A percentile compares a stretch with the other conserved stretches of the same genome.
phyloP scores from a whole-genome alignment of 2,113 vertebrate genomes.

The Hymenochirus boettgeri region DNA sequence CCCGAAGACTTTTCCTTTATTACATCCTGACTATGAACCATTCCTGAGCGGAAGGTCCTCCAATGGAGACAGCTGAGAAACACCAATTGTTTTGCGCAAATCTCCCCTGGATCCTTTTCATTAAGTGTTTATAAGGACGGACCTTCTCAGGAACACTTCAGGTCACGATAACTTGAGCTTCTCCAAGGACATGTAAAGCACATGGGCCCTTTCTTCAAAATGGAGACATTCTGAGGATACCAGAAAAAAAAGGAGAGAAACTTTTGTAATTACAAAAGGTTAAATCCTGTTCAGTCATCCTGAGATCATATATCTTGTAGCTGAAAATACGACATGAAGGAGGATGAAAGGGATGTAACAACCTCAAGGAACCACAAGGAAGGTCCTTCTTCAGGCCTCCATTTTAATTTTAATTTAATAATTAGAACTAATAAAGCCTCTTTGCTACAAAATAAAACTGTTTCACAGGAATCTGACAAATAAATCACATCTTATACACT shows the following conservation, averaged over 20 bases:
- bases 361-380: too few relatives aligned
- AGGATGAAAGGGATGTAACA: too few relatives aligned
- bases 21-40: slow-evolving; percentile 79
- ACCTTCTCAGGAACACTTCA: slow-evolving; percentile 87
- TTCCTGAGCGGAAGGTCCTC: slow-evolving; percentile 61
- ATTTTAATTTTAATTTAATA: too few relatives aligned
- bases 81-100: slow-evolving; percentile 95
- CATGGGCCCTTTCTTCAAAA: slow-evolving; percentile 89
- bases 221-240: slow-evolving; percentile 72
- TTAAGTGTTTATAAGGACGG: slow-evolving; percentile 91
- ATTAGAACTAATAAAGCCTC: too few relatives aligned
- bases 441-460: too few relatives aligned
- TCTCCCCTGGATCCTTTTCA: slow-evolving; percentile 89
- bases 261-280: not conserved
- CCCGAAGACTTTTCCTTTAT: slow-evolving; percentile 80
- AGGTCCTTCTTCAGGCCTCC: too few relatives aligned
- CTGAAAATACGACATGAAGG: too few relatives aligned
- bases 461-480: too few relatives aligned
- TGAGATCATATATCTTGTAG: too few relatives aligned
- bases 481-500: too few relatives aligned
- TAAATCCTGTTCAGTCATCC: too few relatives aligned
- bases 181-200: slow-evolving; percentile 92
- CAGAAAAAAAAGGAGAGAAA: slow-evolving; percentile 34
- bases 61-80: slow-evolving; percentile 71
- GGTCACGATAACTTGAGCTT: slow-evolving; percentile 91